Conservation (phyloP, 2,888 invertebrate species). For the Chrysomela aeneicollis region DNA sequence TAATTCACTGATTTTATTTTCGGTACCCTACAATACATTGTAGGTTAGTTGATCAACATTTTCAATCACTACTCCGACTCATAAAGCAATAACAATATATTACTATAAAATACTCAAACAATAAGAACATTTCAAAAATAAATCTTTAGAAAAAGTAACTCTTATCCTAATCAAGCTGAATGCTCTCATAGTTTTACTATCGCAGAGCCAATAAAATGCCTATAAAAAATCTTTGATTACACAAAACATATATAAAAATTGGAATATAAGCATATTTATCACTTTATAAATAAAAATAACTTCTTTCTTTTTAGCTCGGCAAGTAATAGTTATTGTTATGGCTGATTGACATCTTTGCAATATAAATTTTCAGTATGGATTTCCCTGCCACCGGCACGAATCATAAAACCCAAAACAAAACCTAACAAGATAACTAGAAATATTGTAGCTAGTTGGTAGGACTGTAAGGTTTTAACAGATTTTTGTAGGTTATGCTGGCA, state of each 20-base stretch:
- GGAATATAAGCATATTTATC: conserved; percentile 47
- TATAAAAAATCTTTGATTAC: conserved; percentile 33
- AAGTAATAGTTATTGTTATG: conserved; percentile 54
- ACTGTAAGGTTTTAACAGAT: conserved; percentile 63
- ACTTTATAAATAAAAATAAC: conserved; percentile 45
- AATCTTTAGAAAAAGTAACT: conserved; percentile 1
- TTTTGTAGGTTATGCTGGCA: conserved; percentile 62
- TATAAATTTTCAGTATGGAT: conserved; percentile 35
- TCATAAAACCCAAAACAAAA: conserved; percentile 39
- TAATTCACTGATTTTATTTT: too few relatives aligned
- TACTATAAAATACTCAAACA: conserved; percentile 10
- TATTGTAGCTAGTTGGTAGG: conserved; percentile 64
- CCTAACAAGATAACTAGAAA: conserved; percentile 58
- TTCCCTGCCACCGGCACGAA: conserved; percentile 30
- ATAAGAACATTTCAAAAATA: neutral
- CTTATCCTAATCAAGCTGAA: neutral
- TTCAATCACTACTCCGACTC: too few relatives aligned
- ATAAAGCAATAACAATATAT: conserved; percentile 2
- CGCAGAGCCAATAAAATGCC: conserved; percentile 29
- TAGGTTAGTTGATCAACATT: too few relatives aligned
- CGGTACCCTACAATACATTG: too few relatives aligned
- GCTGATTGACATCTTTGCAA: conserved; percentile 41
- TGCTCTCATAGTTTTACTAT: neutral
- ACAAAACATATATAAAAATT: conserved; percentile 49
- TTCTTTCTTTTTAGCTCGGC: conserved; percentile 46